Evolutionary conservation across 2,113 vertebrate species (phyloP).

Genomic region (Eubucco bourcierii): DNA sequence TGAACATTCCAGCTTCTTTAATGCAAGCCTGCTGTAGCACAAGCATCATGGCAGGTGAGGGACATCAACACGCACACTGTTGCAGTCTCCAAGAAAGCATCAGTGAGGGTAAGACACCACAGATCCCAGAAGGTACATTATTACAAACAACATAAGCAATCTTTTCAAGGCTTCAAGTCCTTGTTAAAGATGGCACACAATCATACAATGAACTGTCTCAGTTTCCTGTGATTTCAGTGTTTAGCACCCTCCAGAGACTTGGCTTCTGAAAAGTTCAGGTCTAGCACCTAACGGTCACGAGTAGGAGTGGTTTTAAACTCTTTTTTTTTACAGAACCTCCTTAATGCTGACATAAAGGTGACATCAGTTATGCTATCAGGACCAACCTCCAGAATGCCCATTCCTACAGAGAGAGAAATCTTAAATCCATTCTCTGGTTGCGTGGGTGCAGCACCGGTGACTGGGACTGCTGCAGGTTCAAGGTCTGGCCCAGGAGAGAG

Average conservation of each 20-base stretch:
- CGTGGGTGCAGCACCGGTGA: fast-evolving
- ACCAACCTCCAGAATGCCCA: background rate
- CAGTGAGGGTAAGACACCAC: background rate
- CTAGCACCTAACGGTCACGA: background rate
- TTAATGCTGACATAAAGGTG: background rate
- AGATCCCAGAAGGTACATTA: fast-evolving
- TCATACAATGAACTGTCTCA: background rate
- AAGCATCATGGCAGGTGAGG: background rate
- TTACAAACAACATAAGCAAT: fast-evolving
- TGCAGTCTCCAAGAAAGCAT: background rate
- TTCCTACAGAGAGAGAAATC: background rate
- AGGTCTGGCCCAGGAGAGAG: background rate
- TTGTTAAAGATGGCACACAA: background rate
- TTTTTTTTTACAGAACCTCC: background rate
- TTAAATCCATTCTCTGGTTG: background rate
- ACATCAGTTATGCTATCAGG: background rate
- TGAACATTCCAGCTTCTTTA: background rate
- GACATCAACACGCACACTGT: fast-evolving
- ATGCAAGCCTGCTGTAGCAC: background rate
- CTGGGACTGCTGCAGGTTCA: fast-evolving
- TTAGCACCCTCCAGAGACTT: background rate
- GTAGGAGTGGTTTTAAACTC: background rate
- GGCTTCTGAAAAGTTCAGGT: background rate
- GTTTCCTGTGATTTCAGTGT: fast-evolving
- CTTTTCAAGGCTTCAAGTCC: background rate